Base-by-base conservation (phyloP, 2,113 vertebrate species). In the Gallinago media region DNA sequence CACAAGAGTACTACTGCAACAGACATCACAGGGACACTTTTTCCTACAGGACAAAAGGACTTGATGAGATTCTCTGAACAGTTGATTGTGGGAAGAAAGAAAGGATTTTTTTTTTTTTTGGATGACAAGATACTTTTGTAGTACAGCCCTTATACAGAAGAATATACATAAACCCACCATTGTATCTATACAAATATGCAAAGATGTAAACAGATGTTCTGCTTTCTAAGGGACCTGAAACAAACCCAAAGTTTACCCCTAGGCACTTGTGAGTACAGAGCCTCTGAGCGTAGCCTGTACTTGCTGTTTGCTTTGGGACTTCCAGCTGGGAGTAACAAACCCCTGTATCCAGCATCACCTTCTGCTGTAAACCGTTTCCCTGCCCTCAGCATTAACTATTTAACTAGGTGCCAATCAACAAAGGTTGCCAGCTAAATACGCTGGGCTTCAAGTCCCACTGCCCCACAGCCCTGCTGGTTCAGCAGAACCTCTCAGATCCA, bases 251-350 rank as follows among this genome's bases (percentile, higher is more conserved):
- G 81, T 91, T 92, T 61, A 90, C 58, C 58, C 88, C 46, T 85
- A 97, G 93, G 93, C 82, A 94, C 81, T 94, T 94, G 14, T 77
- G 61, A 93, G 83, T 87, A 81, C 20, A 96, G 68, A 96, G 54
- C 21, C 71, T 82, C 88, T 11, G 74, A 71, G 56, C 26, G 89
- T 67, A 72, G 42, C 70, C 32, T 62, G 8, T 46, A 44, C 62
- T 44, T 71, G 44, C 56, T 82, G 58, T 83, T 96, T 92, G 81
- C 52, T 94, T 89, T 91, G 77, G 61, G 71, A 87, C 71, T 93
- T 72, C 54, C 70, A 42, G 79, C 56, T 84, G 94, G 9, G 52
- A 91, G 42, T 18, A 81, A 71, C 54, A 90, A 89, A 46, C 22
- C 59, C 17, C 29, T 15, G 3, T 4, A 74, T 15, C 58, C 80